Conservation (phyloP, 2,888 invertebrate species). For the Schizaphis graminum region DNA sequence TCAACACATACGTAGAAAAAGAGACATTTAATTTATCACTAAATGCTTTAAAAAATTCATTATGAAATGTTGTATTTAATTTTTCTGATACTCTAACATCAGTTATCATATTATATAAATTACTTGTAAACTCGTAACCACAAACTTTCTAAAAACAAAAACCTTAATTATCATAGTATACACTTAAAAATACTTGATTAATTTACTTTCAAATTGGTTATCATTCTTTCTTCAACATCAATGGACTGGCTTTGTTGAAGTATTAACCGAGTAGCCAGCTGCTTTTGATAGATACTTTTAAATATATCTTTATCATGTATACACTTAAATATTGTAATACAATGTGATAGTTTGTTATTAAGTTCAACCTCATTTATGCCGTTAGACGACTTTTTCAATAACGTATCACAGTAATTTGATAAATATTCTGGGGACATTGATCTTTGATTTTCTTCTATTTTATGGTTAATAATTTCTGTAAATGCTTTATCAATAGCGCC, state of each 20-base stretch:
- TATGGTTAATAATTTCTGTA: constrained; percentile 89
- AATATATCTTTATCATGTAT: constrained; percentile 99
- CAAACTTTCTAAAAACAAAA: constrained; percentile 82
- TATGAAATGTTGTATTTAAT: constrained; percentile 88
- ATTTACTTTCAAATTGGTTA: constrained; percentile 85
- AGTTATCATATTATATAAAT: constrained; percentile 97
- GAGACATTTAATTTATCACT: constrained; percentile 69
- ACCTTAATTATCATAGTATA: neutral
- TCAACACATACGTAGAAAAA: constrained; percentile 74
- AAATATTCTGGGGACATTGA: constrained; percentile 90
- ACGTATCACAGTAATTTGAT: constrained; percentile 89
- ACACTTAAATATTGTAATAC: constrained; percentile 97
- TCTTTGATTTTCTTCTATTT: constrained; percentile 75
- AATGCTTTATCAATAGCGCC: constrained; percentile 96
- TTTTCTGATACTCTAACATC: constrained; percentile 95
- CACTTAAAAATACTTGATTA: neutral
- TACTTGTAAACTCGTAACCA: constrained; percentile 99
- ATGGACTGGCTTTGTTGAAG: constrained; percentile 94
- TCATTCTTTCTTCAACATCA: constrained; percentile 99
- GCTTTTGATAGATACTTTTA: constrained; percentile 95
- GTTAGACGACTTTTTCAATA: constrained; percentile 88
- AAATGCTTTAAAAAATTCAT: constrained; percentile 74
- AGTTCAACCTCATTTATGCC: constrained; percentile 84
- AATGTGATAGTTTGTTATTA: constrained; percentile 85
- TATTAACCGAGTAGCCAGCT: constrained; percentile 92